These are phyloP conservation scores for Gobio occitaniae DNA, from an alignment of 2,797 vertebrate genomes.

Conservation along the genomic window DNA sequence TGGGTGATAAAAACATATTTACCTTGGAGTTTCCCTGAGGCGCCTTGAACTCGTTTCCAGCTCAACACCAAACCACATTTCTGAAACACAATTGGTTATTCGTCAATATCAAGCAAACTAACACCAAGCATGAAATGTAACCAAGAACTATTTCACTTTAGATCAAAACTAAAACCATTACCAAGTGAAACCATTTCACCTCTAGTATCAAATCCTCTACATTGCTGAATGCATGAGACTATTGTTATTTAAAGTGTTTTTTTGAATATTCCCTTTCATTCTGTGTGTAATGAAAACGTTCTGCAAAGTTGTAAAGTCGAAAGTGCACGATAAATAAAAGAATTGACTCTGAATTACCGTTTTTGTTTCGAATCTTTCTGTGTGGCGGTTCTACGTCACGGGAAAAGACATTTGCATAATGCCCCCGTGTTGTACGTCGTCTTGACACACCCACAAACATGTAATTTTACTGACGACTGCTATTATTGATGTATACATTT, in stretches of 20 bases:
- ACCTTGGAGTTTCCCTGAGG: constrained; percentile 99
- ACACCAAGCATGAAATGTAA: background rate
- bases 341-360: too few relatives aligned
- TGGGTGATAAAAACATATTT: constrained; percentile 48
- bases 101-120: background rate
- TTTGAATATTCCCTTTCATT: too few relatives aligned
- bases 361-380: too few relatives aligned
- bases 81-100: constrained; percentile 75
- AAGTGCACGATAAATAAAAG: too few relatives aligned
- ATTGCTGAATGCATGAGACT: background rate
- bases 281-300: too few relatives aligned
- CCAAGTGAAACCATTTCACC: background rate
- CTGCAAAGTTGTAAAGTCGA: too few relatives aligned
- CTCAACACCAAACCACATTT: constrained; percentile 99
- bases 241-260: background rate
- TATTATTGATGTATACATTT: too few relatives aligned
- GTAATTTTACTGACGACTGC: too few relatives aligned
- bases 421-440: too few relatives aligned
- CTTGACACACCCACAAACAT: too few relatives aligned
- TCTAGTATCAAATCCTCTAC: background rate
- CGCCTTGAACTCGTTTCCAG: constrained; percentile 99
- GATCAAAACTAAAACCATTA: background rate
- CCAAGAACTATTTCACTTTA: background rate
- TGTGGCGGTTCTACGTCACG: too few relatives aligned
- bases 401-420: too few relatives aligned